phyloP scores from a whole-genome alignment of 2,797 vertebrate genomes.

The Enteromius argenteus region DNA sequence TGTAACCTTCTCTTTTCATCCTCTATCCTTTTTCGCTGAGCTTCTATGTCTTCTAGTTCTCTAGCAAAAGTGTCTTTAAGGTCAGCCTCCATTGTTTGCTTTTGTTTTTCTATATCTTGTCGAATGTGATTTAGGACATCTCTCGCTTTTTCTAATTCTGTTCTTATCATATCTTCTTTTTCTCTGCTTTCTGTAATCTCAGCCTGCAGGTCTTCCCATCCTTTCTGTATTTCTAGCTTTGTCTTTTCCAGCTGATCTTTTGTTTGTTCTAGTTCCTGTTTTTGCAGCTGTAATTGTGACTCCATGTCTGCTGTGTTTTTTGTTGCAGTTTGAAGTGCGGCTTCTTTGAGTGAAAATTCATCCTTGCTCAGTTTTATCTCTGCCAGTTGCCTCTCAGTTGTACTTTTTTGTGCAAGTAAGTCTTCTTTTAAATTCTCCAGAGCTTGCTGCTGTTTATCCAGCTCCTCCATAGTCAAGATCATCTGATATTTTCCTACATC shows the following conservation, averaged over 20 bases:
- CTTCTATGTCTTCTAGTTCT: conserved; percentile 20
- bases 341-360: conserved; percentile 31
- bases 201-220: conserved; percentile 31
- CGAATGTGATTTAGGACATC: conserved; percentile 19
- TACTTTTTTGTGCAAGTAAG: conserved; percentile 12
- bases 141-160: conserved; percentile 39
- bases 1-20: conserved; percentile 13
- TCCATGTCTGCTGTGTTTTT: conserved; percentile 9
- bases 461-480: conserved; percentile 14
- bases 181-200: conserved; percentile 33
- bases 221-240: conserved; percentile 32
- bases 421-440: not conserved
- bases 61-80: conserved; percentile 12
- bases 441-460: conserved; percentile 29
- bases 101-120: conserved; percentile 23
- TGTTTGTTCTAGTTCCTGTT: not conserved
- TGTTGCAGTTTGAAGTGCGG: not conserved
- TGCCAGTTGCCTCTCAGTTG: conserved; percentile 6
- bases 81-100: conserved; percentile 41
- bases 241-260: conserved; percentile 22
- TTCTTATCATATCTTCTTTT: conserved; percentile 39
- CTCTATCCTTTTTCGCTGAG: conserved; percentile 10
- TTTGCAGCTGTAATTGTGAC: conserved; percentile 7
- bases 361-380: conserved; percentile 13
- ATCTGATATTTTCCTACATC: not conserved